Conservation (phyloP, 1,140 invertebrate genomes). For the Pseudomyrmex concolor region DNA sequence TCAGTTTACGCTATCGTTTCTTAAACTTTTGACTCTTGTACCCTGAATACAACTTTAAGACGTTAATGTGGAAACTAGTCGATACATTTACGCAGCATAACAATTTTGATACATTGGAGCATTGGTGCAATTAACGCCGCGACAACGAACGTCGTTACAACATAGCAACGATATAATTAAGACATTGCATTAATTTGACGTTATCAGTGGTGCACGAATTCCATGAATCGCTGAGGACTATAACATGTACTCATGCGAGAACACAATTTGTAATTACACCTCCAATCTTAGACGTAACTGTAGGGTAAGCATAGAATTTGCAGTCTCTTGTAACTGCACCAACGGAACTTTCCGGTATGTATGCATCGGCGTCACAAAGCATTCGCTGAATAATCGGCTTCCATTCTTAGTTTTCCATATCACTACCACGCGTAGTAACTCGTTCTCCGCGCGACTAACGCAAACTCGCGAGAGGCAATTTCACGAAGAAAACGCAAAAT, state of each 20-base stretch:
- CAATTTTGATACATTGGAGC: constrained; percentile 48
- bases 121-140: constrained; percentile 26
- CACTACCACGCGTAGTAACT: background rate
- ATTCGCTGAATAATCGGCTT: constrained; percentile 44
- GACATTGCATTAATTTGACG: constrained; percentile 61
- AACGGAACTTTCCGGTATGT: constrained; percentile 52
- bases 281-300: constrained; percentile 64
- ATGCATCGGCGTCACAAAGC: constrained; percentile 17
- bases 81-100: constrained; percentile 21
- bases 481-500: background rate
- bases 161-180: constrained; percentile 53
- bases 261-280: constrained; percentile 68
- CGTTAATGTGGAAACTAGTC: constrained; percentile 42
- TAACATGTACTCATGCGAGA: constrained; percentile 61
- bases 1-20: too few relatives aligned
- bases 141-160: constrained; percentile 44
- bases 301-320: constrained; percentile 50
- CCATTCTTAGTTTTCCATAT: constrained; percentile 27
- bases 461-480: constrained; percentile 19
- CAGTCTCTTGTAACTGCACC: constrained; percentile 59
- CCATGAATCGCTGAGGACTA: constrained; percentile 47
- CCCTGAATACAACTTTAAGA: background rate
- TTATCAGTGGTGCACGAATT: constrained; percentile 48
- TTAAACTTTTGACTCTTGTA: too few relatives aligned
- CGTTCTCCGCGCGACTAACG: background rate